Conservation (phyloP, 2,113 vertebrate species). For the Leptobrachium leishanense region DNA sequence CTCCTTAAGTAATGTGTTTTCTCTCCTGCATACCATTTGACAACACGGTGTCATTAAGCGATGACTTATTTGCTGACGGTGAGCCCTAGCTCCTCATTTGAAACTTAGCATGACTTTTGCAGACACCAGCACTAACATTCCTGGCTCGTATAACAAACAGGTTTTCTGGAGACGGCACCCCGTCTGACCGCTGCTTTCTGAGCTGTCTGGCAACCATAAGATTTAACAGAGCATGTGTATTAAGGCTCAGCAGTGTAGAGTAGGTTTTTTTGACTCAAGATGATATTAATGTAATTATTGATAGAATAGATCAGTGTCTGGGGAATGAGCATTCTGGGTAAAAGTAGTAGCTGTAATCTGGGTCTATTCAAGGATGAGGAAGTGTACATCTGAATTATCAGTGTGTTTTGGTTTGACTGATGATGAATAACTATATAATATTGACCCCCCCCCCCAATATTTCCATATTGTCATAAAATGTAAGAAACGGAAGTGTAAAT, state of each 20-base stretch:
- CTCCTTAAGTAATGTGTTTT: no score
- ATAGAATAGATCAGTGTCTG: constrained; percentile 16
- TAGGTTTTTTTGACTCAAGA: constrained; percentile 14
- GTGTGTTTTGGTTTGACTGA: no score
- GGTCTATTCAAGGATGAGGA: no score
- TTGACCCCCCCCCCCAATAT: no score
- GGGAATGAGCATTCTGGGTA: not conserved
- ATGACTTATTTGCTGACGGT: not conserved
- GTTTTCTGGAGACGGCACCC: not conserved
- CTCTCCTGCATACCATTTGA: not conserved
- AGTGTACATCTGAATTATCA: no score
- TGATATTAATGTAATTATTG: constrained; percentile 37
- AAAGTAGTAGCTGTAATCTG: not conserved
- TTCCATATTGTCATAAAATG: no score
- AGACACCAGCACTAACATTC: constrained; percentile 29
- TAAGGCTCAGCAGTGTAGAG: constrained; percentile 6
- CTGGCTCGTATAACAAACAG: constrained; percentile 17
- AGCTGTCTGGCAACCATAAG: constrained; percentile 22
- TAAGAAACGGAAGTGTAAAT: no score
- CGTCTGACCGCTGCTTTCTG: not conserved
- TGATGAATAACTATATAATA: no score
- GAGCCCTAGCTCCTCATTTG: not conserved
- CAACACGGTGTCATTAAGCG: not conserved
- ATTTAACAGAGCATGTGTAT: constrained; percentile 43
- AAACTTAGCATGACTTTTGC: constrained; percentile 22